phyloP scores from a whole-genome alignment of 1,140 invertebrate genomes.

The Zeugodacus cucurbitae region DNA sequence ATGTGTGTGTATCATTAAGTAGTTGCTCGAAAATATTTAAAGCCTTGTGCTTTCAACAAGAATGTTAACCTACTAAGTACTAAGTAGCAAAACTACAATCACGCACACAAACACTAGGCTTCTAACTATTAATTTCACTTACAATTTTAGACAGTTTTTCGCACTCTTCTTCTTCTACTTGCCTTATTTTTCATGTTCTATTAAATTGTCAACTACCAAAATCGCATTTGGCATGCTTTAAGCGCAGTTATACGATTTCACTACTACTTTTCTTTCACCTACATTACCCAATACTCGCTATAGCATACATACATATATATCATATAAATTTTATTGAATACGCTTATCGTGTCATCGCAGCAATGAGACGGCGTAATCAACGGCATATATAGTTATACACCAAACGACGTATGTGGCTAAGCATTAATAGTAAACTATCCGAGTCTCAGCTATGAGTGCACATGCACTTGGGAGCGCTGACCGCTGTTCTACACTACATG shows the following conservation, averaged over 20 bases:
- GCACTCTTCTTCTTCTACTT: not conserved
- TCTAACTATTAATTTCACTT: not conserved
- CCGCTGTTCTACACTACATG: not conserved
- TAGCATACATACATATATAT: not conserved
- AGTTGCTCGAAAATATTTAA: not conserved
- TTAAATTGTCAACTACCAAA: not conserved
- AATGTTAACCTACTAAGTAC: not conserved
- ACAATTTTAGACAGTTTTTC: too few species aligned
- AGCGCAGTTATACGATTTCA: not conserved
- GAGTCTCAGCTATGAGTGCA: not conserved
- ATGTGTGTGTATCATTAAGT: not conserved
- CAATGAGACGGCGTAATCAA: not conserved
- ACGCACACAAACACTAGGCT: not conserved
- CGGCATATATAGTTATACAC: too few species aligned
- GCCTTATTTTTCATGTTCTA: not conserved
- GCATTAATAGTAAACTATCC: not conserved
- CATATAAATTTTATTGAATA: constrained; percentile 9
- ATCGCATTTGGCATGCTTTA: not conserved
- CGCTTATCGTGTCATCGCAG: not conserved
- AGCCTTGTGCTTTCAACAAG: not conserved
- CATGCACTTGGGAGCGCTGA: not conserved
- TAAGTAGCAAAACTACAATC: not conserved
- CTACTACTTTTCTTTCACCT: not conserved
- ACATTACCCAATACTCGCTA: not conserved
- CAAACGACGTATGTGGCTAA: not conserved